Conservation (phyloP, 2,113 vertebrate species). For the Paradoxurus hermaphroditus region DNA sequence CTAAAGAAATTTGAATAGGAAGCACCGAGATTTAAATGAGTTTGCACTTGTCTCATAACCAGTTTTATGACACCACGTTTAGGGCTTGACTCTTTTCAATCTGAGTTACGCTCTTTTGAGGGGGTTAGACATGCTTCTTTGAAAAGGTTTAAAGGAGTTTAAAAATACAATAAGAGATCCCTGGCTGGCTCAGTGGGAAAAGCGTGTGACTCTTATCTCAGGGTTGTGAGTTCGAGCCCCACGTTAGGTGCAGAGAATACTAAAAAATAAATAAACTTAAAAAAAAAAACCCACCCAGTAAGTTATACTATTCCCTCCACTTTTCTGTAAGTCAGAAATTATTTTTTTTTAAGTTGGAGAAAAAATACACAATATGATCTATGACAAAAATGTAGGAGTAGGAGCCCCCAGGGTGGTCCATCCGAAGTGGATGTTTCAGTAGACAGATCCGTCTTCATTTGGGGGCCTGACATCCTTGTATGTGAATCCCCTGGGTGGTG, state of each 20-base stretch:
- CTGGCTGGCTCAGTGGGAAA: background rate
- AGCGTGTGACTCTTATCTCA: background rate
- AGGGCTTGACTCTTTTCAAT: background rate
- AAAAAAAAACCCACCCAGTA: background rate
- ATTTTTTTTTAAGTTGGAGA: background rate
- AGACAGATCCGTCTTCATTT: background rate
- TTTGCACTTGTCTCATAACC: background rate
- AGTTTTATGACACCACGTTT: background rate
- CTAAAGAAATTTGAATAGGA: conserved; percentile 56
- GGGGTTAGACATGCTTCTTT: background rate
- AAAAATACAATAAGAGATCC: background rate
- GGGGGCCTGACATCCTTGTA: background rate
- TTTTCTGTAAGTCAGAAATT: background rate
- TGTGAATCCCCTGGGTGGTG: background rate
- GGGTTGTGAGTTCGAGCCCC: background rate
- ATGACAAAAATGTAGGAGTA: background rate
- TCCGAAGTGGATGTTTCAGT: background rate
- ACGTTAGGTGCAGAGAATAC: background rate
- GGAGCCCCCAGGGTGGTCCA: background rate
- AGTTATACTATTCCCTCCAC: background rate
- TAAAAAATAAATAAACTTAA: background rate
- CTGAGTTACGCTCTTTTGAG: background rate
- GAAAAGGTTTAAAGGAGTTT: conserved; percentile 2
- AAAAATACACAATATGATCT: background rate
- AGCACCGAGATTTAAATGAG: conserved; percentile 46